Evolutionary conservation across 1,140 invertebrate genomes (phyloP).

Genomic region (Drosophila melanogaster): DNA sequence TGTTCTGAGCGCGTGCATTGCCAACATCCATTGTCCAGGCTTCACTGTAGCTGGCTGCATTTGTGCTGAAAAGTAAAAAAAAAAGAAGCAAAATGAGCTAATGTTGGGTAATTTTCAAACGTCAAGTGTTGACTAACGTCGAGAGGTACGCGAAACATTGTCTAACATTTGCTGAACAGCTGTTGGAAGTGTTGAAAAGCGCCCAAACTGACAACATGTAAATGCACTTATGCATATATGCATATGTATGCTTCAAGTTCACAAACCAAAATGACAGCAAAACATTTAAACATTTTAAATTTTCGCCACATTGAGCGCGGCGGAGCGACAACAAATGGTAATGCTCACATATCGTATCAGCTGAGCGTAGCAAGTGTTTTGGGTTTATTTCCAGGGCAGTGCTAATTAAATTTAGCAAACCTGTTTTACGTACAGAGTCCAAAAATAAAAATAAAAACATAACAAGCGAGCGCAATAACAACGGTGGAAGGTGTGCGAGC

Average conservation of each 20-base stretch:
- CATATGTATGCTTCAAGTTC: not conserved
- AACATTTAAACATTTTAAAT: constrained; percentile 11
- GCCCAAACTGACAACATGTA: not conserved
- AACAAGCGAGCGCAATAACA: constrained; percentile 11
- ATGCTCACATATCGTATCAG: constrained; percentile 52
- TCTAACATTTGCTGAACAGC: not conserved
- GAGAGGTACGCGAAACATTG: no score
- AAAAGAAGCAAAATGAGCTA: not conserved
- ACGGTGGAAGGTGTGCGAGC: constrained; percentile 4
- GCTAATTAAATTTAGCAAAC: constrained; percentile 46
- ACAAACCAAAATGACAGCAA: constrained; percentile 2
- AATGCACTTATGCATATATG: not conserved
- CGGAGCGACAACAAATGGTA: not conserved
- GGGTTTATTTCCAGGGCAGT: constrained; percentile 25
- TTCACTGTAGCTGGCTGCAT: constrained; percentile 47
- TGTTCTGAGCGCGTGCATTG: constrained; percentile 15
- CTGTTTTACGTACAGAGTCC: constrained; percentile 26
- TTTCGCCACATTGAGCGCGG: constrained; percentile 4
- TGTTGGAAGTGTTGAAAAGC: not conserved
- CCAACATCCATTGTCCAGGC: constrained; percentile 38
- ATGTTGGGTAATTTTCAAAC: not conserved
- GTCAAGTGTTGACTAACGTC: no score
- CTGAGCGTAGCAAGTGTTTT: constrained; percentile 21
- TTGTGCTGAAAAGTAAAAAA: constrained; percentile 31
- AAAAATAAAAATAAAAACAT: no score